Evolutionary conservation across 2,888 invertebrate genomes (phyloP).

Genomic region (Calliopum simillimum): DNA sequence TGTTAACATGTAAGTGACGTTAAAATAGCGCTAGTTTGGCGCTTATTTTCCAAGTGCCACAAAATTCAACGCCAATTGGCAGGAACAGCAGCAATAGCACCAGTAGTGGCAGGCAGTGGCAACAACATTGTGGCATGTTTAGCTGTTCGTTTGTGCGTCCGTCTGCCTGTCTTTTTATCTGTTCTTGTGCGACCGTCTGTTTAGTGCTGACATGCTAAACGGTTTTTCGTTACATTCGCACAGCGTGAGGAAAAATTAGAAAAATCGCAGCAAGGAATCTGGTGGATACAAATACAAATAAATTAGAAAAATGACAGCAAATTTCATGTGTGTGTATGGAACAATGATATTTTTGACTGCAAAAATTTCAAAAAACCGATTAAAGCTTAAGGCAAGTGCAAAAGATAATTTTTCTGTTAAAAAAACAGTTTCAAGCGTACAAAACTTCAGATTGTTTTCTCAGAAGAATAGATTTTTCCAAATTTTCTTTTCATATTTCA

Average conservation of each 20-base stretch:
- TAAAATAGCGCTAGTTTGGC: not conserved
- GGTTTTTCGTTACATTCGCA: not conserved
- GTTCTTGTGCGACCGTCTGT: conserved; percentile 5
- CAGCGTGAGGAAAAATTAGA: too few relatives aligned
- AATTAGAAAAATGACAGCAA: too few relatives aligned
- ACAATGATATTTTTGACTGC: too few relatives aligned
- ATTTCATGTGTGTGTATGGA: too few relatives aligned
- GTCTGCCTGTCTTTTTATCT: conserved; percentile 7
- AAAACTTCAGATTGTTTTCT: not conserved
- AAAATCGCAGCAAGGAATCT: too few relatives aligned
- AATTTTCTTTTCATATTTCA: not conserved
- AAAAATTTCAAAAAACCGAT: too few relatives aligned
- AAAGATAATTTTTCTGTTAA: not conserved
- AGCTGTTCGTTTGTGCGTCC: not conserved
- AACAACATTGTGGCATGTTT: not conserved
- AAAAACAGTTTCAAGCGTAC: not conserved
- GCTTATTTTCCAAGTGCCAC: too few relatives aligned
- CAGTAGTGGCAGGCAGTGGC: not conserved
- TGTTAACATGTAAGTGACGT: not conserved
- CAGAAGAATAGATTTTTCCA: too few relatives aligned
- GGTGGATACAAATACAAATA: too few relatives aligned
- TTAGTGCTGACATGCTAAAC: conserved; percentile 24
- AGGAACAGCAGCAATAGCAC: not conserved
- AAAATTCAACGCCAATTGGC: too few relatives aligned
- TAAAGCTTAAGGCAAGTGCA: too few relatives aligned